These are phyloP conservation scores for Drosophila bocqueti DNA, from an alignment of 1,140 invertebrate genomes.

Conservation along the genomic window DNA sequence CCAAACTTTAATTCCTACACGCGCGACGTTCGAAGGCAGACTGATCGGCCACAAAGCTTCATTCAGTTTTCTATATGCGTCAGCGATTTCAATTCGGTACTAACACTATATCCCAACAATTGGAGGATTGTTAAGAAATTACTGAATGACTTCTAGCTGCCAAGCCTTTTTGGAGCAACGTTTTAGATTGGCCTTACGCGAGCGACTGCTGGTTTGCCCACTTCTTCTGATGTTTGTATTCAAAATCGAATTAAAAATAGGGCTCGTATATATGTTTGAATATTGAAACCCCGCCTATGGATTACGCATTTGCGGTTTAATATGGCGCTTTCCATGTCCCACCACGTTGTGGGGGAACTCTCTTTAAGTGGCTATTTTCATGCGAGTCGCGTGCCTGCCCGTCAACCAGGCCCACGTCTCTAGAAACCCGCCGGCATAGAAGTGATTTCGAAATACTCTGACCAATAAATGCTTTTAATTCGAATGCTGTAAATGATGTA, in stretches of 20 bases:
- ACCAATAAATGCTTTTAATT: background rate
- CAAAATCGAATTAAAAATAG: background rate
- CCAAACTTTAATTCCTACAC: conserved; percentile 40
- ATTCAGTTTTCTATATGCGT: conserved; percentile 65
- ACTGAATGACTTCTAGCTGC: background rate
- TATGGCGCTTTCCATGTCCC: conserved; percentile 46
- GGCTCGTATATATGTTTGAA: background rate
- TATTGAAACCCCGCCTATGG: background rate
- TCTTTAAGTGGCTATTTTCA: conserved; percentile 47
- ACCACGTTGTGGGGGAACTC: conserved; percentile 35
- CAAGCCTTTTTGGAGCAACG: background rate
- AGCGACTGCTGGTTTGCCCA: conserved; percentile 4
- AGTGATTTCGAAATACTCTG: conserved; percentile 12
- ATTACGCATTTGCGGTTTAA: conserved; percentile 63
- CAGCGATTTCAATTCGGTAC: background rate
- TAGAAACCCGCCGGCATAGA: background rate
- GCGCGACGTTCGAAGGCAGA: conserved; percentile 39
- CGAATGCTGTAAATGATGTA: background rate
- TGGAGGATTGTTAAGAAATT: background rate
- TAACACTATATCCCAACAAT: background rate
- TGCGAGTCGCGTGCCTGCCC: conserved; percentile 52
- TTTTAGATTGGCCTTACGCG: background rate
- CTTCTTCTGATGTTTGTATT: background rate
- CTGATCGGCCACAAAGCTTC: conserved; percentile 23
- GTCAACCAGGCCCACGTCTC: conserved; percentile 12